phyloP scores from a whole-genome alignment of 1,140 invertebrate species.

The Mycetomoellerius zeteki region DNA sequence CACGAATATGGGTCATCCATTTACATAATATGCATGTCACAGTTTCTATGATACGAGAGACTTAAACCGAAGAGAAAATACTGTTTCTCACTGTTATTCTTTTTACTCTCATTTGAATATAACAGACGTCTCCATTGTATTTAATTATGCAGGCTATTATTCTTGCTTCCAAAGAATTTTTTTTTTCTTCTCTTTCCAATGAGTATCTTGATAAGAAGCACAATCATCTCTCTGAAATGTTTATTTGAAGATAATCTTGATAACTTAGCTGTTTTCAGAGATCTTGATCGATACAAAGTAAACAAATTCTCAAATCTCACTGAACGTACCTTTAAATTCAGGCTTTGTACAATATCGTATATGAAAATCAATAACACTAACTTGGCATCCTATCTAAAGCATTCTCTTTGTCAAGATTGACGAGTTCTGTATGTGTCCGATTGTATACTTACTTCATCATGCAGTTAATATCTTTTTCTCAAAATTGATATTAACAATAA shows the following conservation, averaged over 20 bases:
- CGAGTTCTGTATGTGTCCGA: neutral
- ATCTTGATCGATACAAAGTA: neutral
- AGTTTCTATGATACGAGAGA: neutral
- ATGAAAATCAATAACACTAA: slow-evolving; percentile 32
- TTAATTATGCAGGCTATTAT: slow-evolving; percentile 46
- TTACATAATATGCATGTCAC: neutral
- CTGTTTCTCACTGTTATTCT: slow-evolving; percentile 1
- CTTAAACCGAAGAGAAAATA: slow-evolving; percentile 3
- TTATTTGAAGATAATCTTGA: neutral
- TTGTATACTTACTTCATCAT: slow-evolving; percentile 10
- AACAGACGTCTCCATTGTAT: neutral
- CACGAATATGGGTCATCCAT: neutral
- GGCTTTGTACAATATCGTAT: neutral
- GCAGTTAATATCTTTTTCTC: neutral
- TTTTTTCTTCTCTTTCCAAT: neutral
- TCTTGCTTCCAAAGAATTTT: neutral
- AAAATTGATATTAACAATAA: neutral
- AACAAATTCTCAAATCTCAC: slow-evolving; percentile 15
- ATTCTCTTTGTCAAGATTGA: neutral
- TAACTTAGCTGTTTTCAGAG: neutral
- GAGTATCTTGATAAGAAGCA: neutral
- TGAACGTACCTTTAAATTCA: neutral
- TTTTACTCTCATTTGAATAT: slow-evolving; percentile 26
- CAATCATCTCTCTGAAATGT: neutral
- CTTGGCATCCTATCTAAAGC: neutral